Evolutionary conservation across 2,113 vertebrate species (phyloP), one percentile per base, ranked within the genome.

Genomic region (Platichthys stellatus): DNA sequence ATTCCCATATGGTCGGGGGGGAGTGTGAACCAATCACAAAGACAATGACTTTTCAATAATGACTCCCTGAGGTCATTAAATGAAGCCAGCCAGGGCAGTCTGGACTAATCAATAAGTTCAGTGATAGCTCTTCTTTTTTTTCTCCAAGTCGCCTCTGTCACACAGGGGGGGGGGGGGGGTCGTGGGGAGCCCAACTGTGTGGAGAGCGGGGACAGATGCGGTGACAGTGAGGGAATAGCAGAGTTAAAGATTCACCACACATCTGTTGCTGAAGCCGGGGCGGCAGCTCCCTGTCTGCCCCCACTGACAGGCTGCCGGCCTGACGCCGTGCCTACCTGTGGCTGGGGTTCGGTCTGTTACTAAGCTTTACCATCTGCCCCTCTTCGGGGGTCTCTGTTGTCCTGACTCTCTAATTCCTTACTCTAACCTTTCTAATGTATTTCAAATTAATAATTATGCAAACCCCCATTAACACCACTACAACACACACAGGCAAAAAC

Each of bases 171-270:
- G 86, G 87, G 31, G 31, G 31, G 1, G 4, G 26, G 18, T 5
- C n/a, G n/a, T n/a, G n/a, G n/a, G n/a, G 80, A 72, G 77, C 58
- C 47, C 69, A 59, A 65, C 66, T 21, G 77, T 0, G 62, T 2
- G 43, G 63, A 71, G 78, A 53, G 45, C 28, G 24, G 85, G 78
- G 90, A 93, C 93, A 95, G 94, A 94, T 95, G 94, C 90, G 47
- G 51, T 8, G 51, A 54, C 51, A 54, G 51, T 54, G 51, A 54
- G 86, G 90, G 89, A 80, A 59, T 72, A 82, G 86, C 68, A 63
- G 83, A 91, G 93, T 93, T 94, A 93, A 93, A 93, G 89, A 94
- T 94, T 95, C 93, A 93, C 93, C 91, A 89, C 92, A 94, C 94
- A 95, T 94, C 94, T 95, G 94, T 92, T 89, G 84, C 84, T 90